Evolutionary conservation across 2,888 invertebrate species (phyloP).

Genomic region (Rugalucina vietnamica): DNA sequence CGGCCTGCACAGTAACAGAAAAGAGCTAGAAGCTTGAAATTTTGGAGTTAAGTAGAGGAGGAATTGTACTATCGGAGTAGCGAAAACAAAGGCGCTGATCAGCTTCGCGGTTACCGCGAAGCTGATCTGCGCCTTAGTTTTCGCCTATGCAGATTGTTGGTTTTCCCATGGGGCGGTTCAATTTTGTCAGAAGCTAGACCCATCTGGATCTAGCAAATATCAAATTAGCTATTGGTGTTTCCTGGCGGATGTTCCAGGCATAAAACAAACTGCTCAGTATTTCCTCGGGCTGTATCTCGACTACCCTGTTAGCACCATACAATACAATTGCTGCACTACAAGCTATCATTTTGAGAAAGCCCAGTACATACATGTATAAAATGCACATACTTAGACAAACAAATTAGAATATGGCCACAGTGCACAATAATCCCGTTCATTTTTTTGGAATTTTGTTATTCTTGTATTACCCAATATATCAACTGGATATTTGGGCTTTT

Average conservation of each 20-base stretch:
- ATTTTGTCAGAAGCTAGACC: no score
- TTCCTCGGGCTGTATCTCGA: background rate
- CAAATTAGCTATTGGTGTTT: background rate
- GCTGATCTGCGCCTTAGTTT: no score
- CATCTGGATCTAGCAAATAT: no score
- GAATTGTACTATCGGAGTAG: no score
- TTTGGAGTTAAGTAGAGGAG: no score
- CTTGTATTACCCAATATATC: background rate
- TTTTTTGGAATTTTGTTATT: background rate
- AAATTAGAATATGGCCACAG: background rate
- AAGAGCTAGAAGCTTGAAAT: no score
- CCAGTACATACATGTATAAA: no score
- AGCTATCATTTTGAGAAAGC: background rate
- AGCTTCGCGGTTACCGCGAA: no score
- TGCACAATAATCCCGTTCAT: background rate
- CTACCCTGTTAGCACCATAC: background rate
- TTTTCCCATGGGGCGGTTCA: no score
- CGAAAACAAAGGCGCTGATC: no score
- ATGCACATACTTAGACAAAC: background rate
- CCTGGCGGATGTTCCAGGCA: background rate
- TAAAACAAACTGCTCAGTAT: background rate
- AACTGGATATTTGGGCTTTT: background rate
- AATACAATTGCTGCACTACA: background rate
- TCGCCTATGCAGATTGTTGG: no score
- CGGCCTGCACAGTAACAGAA: no score